Percentiles rank a stretch among this genome's conserved stretches.
These are phyloP conservation scores for Lamprotornis superbus DNA, from an alignment of 2,113 vertebrate genomes.

Conservation along the genomic window DNA sequence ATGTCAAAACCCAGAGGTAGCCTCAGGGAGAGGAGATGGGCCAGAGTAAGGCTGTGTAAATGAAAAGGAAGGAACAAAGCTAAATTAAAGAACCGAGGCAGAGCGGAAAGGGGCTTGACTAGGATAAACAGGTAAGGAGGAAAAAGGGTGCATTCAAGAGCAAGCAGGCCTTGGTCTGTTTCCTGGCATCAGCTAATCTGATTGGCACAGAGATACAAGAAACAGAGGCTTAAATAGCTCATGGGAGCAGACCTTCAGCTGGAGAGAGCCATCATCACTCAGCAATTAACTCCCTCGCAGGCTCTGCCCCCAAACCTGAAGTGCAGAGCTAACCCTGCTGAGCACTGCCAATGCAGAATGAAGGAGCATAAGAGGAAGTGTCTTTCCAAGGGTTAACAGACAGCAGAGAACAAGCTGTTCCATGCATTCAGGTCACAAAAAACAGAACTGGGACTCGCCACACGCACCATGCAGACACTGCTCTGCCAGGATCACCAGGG, in stretches of 20 bases:
- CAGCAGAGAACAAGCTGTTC: slow-evolving; percentile 43
- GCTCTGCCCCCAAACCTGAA: neutral
- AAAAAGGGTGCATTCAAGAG: slow-evolving; percentile 54
- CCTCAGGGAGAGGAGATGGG: neutral
- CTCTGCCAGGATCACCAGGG: neutral
- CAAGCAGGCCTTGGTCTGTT: slow-evolving; percentile 27
- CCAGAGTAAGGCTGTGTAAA: slow-evolving; percentile 7
- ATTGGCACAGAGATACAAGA: slow-evolving; percentile 44
- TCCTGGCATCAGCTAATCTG: slow-evolving; percentile 63
- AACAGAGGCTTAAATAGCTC: slow-evolving; percentile 55
- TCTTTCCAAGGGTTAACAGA: slow-evolving; percentile 36
- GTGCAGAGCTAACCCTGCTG: neutral
- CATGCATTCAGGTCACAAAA: slow-evolving; percentile 8
- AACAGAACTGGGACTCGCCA: neutral
- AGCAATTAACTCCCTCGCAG: neutral
- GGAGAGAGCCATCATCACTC: slow-evolving; percentile 26
- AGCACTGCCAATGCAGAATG: neutral
- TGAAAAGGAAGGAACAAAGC: slow-evolving; percentile 34
- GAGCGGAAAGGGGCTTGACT: slow-evolving; percentile 18
- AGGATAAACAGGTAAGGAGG: slow-evolving; percentile 55
- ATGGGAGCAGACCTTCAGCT: slow-evolving; percentile 47
- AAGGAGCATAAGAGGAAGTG: neutral
- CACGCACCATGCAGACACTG: neutral
- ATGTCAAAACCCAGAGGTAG: neutral
- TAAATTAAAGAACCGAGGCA: neutral